A percentile compares a stretch with the other conserved stretches of the same genome.
Evolutionary conservation across 2,888 invertebrate genomes (phyloP).

Genomic region (Eupelmus urozonus): DNA sequence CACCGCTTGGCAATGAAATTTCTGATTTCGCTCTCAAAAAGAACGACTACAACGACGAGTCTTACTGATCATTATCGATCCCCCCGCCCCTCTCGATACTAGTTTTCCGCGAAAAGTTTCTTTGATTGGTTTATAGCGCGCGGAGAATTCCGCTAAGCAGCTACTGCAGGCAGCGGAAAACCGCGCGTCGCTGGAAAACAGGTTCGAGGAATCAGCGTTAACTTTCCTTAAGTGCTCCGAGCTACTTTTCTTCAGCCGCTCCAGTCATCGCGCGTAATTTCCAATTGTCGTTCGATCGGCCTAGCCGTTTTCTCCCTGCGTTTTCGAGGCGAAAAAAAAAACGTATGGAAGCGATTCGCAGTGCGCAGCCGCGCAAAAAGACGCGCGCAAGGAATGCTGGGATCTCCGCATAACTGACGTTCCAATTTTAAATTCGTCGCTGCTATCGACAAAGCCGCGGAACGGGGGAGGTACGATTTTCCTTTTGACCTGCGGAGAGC

Average conservation of each 20-base stretch:
- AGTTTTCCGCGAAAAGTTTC: constrained; percentile 54
- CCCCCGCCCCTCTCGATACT: constrained; percentile 14
- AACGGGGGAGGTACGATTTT: no score
- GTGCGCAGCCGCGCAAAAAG: neutral
- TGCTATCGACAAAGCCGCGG: constrained; percentile 12
- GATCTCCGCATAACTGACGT: constrained; percentile 32
- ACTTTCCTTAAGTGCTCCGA: constrained; percentile 62
- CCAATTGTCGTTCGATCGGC: constrained; percentile 36
- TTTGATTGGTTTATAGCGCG: constrained; percentile 40
- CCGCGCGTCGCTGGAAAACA: constrained; percentile 51
- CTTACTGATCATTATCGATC: constrained; percentile 50
- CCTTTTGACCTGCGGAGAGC: no score
- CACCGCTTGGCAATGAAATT: constrained; percentile 4
- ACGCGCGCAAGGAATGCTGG: neutral
- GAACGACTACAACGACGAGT: neutral
- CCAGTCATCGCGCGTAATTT: constrained; percentile 33
- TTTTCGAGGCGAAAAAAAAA: neutral
- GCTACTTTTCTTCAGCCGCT: constrained; percentile 48
- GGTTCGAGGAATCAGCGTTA: constrained; percentile 64
- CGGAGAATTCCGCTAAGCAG: constrained; percentile 45
- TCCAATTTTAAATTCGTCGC: constrained; percentile 20
- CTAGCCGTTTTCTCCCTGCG: constrained; percentile 36
- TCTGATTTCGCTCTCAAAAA: constrained; percentile 11
- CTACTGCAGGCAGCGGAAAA: constrained; percentile 9
- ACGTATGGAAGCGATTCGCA: neutral